Base-by-base conservation (phyloP, 1,140 invertebrate species). In the Drosophila yakuba region DNA sequence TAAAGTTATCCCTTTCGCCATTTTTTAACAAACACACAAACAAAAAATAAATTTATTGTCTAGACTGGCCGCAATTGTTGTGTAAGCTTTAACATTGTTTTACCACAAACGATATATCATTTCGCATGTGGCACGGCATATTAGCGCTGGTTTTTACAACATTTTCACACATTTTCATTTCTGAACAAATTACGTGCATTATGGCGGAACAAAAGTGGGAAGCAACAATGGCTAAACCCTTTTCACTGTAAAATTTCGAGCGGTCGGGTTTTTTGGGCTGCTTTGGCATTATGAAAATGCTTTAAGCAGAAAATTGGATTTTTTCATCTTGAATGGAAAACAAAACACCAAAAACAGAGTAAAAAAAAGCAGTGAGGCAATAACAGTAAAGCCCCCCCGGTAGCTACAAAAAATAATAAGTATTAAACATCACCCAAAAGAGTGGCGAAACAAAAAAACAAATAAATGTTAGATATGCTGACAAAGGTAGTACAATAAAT, bases 401-500 rank as follows among this genome's bases (percentile, higher is more conserved):
- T 41, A 64, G 74, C 83, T 79, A 83, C 78, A 88, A 88, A 89
- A 88, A 89, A 89, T 84, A 89, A 89, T 89, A 89, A 89, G 84
- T 75, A 84, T 89, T 89, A 84, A 89, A 80, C 80, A 84, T 74
- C 74, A 71, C 63, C 68, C 51, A 67, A 80, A 76, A 85, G 41
- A 71, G 60, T 47, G 66, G 74, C 58, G 64, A 66, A 80, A 71
- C 67, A 57, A 77, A 68, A 68, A 66, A 86, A 86, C 44, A 79
- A 88, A 86, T 50, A 79, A 88, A 82, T 82, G 79, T 86, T 88
- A 86, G 82, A 86, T 86, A 86, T 86, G 82, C 82, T 86, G 83
- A 88, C 82, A 86, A 86, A 86, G 82, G 82, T 86, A 86, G 82
- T 88, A 83, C 83, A 86, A 86, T 86, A 86, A 86, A 86, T 86